Base-by-base conservation (phyloP, 1,140 invertebrate genomes). In the Leptinotarsa defecta region DNA sequence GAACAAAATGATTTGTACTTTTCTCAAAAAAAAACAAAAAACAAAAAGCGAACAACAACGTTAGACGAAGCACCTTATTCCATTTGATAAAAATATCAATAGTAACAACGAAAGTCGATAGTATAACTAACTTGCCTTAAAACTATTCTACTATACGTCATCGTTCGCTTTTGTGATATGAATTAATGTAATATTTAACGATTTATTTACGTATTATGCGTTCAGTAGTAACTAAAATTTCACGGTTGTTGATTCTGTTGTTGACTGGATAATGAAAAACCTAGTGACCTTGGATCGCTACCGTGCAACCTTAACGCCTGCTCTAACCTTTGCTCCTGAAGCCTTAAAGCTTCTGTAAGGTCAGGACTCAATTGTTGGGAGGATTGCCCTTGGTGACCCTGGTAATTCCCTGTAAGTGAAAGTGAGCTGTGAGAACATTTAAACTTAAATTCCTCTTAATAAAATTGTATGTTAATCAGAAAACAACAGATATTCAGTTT, bases 251-350 rank as follows among this genome's bases (percentile, higher is more conserved):
- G 88, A 72, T 77, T 77, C 85, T 88, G 88, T 77, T 90, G 89
- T 71, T 90, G 87, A 73, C 88, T 88, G 57, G 84, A 82, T 24
- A 91, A 86, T 34, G 89, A 88, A 82, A 92, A 91, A 69, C 91
- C 91, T 52, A 92, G 83, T 48, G 90, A 88, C 61, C 91, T 87
- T 3, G 91, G 90, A 82, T 91, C 88, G 71, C 88, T 90, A 49
- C 89, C 89, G 83, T 94, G 93, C 78, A 95, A 89, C 79, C 94
- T 89, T 76, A 95, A 84, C 11, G 94, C 93, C 79, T 95, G 94
- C 81, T 94, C 93, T 81, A 95, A 84, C 81, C 94, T 88, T 80
- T 94, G 93, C 81, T 94, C 94, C 81, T 94, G 93, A 67, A 94
- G 88, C 82, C 93, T 87, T 70, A 94, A 87, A 11, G 92, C 93